These are phyloP conservation scores for Dreissena rostriformis DNA, from an alignment of 1,140 invertebrate genomes.

Conservation along the genomic window DNA sequence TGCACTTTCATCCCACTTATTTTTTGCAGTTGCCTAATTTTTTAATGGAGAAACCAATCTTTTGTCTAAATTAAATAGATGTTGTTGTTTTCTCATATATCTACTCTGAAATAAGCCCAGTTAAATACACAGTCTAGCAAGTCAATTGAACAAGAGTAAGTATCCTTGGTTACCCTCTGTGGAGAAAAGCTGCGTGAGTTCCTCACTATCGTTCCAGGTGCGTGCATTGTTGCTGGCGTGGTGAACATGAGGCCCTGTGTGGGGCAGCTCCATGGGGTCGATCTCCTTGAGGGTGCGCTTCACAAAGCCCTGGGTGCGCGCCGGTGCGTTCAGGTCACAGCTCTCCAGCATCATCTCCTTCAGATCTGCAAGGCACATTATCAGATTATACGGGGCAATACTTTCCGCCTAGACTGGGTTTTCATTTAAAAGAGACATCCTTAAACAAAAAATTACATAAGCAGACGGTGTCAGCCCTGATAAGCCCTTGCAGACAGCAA, in stretches of 20 bases:
- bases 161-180: constrained; percentile 32
- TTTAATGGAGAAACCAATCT: no score
- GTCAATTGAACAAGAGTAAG: no score
- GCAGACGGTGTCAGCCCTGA: no score
- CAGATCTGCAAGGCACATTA: constrained; percentile 61
- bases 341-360: constrained; percentile 74
- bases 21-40: no score
- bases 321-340: constrained; percentile 70
- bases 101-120: no score
- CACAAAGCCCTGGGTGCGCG: constrained; percentile 70
- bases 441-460: no score
- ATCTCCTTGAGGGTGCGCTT: constrained; percentile 70
- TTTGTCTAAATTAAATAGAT: no score
- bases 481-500: no score
- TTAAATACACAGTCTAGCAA: no score
- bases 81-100: no score
- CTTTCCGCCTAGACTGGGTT: background rate
- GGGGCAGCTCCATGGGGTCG: constrained; percentile 40
- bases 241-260: constrained; percentile 22
- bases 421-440: background rate
- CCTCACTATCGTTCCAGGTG: constrained; percentile 63
- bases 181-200: constrained; percentile 66
- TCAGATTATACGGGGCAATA: no score
- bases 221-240: constrained; percentile 65
- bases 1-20: no score